These are phyloP conservation scores for Scylla paramamosain DNA, from an alignment of 1,140 invertebrate genomes.

Conservation along the genomic window DNA sequence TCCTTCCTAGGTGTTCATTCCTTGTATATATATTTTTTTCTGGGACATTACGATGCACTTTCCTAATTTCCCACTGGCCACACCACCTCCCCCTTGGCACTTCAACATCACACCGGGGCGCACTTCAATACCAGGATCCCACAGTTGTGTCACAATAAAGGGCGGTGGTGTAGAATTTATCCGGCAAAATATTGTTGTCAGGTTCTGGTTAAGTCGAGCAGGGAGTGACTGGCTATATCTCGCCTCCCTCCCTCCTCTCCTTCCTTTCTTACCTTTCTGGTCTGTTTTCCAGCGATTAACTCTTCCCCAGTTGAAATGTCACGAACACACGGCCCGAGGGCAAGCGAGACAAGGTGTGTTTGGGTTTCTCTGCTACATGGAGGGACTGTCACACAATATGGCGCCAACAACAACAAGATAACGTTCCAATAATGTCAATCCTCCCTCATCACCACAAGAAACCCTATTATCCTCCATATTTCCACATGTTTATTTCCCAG, in stretches of 20 bases:
- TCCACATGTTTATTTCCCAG: too few species aligned
- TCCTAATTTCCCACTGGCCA: too few species aligned
- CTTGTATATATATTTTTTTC: too few species aligned
- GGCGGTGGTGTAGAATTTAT: not conserved
- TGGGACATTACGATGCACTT: too few species aligned
- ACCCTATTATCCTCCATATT: too few species aligned
- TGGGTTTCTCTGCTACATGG: conserved; percentile 61
- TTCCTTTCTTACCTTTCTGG: not conserved
- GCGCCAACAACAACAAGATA: conserved; percentile 69
- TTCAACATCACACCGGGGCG: too few species aligned
- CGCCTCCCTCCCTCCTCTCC: not conserved
- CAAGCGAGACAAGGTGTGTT: not conserved
- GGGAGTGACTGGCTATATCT: not conserved
- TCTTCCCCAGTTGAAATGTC: not conserved
- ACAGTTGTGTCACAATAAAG: too few species aligned
- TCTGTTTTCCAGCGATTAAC: not conserved
- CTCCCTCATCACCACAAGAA: too few species aligned
- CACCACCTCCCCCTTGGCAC: too few species aligned
- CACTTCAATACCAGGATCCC: too few species aligned
- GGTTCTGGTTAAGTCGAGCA: too few species aligned
- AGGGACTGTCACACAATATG: conserved; percentile 72
- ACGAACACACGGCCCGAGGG: conserved; percentile 48
- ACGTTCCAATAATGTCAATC: conserved; percentile 58
- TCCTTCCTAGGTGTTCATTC: too few species aligned
- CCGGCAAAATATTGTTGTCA: conserved; percentile 14